phyloP scores from a whole-genome alignment of 2,888 invertebrate genomes.

The Urechis unicinctus region DNA sequence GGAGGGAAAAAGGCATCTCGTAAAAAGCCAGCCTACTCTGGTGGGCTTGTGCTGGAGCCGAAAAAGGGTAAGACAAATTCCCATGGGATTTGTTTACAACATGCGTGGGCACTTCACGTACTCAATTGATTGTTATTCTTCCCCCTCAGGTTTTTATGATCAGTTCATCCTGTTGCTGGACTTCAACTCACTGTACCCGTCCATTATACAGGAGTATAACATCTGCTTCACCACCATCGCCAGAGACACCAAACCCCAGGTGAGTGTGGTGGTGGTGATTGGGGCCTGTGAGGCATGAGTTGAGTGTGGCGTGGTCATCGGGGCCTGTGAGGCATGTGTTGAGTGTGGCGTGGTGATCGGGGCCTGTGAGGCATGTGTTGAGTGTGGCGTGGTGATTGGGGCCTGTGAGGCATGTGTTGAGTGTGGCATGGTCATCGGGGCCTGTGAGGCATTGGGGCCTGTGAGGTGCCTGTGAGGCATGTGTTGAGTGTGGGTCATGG shows the following conservation, averaged over 20 bases:
- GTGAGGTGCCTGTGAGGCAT: too few species aligned
- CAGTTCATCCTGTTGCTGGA: conserved; percentile 92
- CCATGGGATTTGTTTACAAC: background rate
- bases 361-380: too few species aligned
- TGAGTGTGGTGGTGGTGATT: too few species aligned
- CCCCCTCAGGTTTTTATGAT: conserved; percentile 80
- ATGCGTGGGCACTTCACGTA: background rate
- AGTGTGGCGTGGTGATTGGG: too few species aligned
- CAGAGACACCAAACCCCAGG: background rate
- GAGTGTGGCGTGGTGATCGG: too few species aligned
- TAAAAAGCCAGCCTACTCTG: conserved; percentile 72
- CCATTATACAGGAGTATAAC: conserved; percentile 99
- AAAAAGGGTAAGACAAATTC: conserved; percentile 70
- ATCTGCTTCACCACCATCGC: conserved; percentile 91
- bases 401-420: too few species aligned
- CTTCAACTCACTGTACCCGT: conserved; percentile 97
- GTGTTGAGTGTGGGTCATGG: too few species aligned
- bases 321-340: too few species aligned
- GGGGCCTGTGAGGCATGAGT: too few species aligned
- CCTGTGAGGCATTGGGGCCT: too few species aligned
- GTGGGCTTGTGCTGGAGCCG: conserved; percentile 92
- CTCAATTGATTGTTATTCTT: background rate
- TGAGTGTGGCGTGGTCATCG: too few species aligned
- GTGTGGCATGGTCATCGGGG: too few species aligned
- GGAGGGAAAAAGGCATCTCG: conserved; percentile 28